These are phyloP conservation scores for Thamnophis sirtalis DNA, from an alignment of 2,113 vertebrate genomes.

Conservation along the genomic window DNA sequence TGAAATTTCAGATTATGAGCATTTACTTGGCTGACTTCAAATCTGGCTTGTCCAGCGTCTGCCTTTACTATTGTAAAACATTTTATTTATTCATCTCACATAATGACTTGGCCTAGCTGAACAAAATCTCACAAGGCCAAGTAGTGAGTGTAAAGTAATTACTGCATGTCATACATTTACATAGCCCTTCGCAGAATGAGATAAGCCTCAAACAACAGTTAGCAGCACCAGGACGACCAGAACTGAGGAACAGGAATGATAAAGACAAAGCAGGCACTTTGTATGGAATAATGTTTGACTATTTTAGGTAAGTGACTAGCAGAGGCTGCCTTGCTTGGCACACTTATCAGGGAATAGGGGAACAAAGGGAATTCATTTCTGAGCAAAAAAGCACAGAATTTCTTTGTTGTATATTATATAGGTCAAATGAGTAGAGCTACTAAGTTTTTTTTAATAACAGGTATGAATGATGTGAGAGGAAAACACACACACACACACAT, in stretches of 20 bases:
- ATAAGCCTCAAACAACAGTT: not conserved
- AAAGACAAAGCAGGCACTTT: not conserved
- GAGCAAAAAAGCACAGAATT: not conserved
- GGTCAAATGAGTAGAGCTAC: not conserved
- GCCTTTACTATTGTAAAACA: not conserved
- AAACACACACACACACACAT: not conserved
- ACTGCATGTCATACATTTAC: constrained; percentile 10
- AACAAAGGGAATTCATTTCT: not conserved
- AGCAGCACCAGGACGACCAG: not conserved
- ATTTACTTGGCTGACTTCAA: not conserved
- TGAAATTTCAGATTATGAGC: not conserved
- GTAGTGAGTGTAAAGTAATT: constrained; percentile 16
- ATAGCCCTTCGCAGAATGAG: constrained; percentile 6
- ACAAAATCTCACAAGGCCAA: constrained; percentile 10
- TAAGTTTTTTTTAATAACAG: not conserved
- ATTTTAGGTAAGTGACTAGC: not conserved
- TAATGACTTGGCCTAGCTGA: constrained; percentile 10
- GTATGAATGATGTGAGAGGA: not conserved
- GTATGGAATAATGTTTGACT: not conserved
- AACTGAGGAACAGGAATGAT: not conserved
- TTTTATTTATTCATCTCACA: constrained; percentile 18
- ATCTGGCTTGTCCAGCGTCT: not conserved
- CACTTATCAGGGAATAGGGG: not conserved
- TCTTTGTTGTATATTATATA: not conserved
- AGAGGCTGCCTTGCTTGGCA: not conserved